Evolutionary conservation across 1,140 invertebrate species (phyloP).

Genomic region (Leptopilina clavipes): DNA sequence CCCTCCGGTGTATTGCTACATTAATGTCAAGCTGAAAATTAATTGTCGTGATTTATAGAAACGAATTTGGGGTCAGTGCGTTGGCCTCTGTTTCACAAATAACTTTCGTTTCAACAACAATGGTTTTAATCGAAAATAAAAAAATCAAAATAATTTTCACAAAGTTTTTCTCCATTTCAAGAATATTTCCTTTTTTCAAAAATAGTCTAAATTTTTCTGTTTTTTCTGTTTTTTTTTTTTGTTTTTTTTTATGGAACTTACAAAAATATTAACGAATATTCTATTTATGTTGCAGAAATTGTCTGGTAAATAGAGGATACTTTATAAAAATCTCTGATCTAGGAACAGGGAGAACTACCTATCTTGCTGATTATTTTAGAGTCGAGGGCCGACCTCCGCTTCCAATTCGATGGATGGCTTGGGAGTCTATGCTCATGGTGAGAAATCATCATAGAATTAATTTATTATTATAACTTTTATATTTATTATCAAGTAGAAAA

Average conservation of each 20-base stretch:
- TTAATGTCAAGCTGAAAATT: slow-evolving; percentile 63
- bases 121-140: too few relatives aligned
- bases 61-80: slow-evolving; percentile 47
- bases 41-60: slow-evolving; percentile 67
- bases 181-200: too few relatives aligned
- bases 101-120: too few relatives aligned
- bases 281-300: slow-evolving; percentile 80
- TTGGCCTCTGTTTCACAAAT: neutral
- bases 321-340: slow-evolving; percentile 89
- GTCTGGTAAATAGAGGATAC: slow-evolving; percentile 86
- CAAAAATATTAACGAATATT: slow-evolving; percentile 27
- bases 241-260: too few relatives aligned
- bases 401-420: slow-evolving; percentile 85
- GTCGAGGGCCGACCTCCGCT: slow-evolving; percentile 78
- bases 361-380: slow-evolving; percentile 82
- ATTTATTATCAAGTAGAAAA: too few relatives aligned
- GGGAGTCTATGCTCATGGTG: slow-evolving; percentile 82
- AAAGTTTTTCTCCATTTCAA: too few relatives aligned
- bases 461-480: slow-evolving; percentile 41
- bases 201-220: too few relatives aligned
- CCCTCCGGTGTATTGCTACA: slow-evolving; percentile 56
- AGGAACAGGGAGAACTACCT: slow-evolving; percentile 81
- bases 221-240: too few relatives aligned
- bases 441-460: slow-evolving; percentile 56
- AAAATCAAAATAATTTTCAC: too few relatives aligned